These are phyloP conservation scores for Holothuria glaberrima DNA, from an alignment of 35 echinoderm and acorn worm genomes.

Conservation along the genomic window DNA sequence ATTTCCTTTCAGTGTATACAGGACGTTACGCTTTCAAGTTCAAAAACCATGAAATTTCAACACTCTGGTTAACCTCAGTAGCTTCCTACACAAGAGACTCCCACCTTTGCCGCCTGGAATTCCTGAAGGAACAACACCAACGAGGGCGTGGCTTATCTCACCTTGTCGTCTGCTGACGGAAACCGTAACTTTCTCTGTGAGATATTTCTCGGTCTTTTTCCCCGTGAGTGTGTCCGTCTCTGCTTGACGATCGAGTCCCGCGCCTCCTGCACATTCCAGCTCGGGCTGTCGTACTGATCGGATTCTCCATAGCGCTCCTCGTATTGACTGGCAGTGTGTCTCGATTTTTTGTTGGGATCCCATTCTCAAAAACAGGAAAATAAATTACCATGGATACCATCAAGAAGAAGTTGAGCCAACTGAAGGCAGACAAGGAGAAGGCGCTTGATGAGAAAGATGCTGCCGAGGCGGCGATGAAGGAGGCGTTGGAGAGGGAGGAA, in stretches of 20 bases:
- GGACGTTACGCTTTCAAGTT: not conserved
- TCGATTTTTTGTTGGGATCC: not conserved
- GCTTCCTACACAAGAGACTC: constrained; percentile 28
- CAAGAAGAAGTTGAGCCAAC: constrained; percentile 62
- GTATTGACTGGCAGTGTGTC: constrained; percentile 8
- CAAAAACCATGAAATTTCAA: too few species aligned
- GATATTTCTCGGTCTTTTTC: constrained; percentile 36
- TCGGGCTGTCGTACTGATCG: constrained; percentile 57
- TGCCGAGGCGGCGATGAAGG: constrained; percentile 56
- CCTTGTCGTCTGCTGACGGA: not conserved
- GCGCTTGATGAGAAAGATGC: constrained; percentile 59
- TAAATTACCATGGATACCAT: constrained; percentile 63
- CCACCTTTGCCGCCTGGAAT: constrained; percentile 44
- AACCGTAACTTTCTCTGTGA: not conserved
- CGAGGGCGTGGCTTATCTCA: constrained; percentile 11
- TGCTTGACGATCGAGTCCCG: constrained; percentile 25
- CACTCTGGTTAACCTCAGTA: not conserved
- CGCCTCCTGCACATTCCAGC: constrained; percentile 55
- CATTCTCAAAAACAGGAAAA: constrained; percentile 26
- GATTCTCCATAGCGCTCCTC: constrained; percentile 54
- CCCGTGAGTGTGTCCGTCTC: not conserved
- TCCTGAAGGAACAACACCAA: constrained; percentile 25
- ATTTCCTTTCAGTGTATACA: not conserved
- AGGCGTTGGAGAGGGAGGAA: constrained; percentile 61
- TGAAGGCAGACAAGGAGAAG: constrained; percentile 57